These are phyloP conservation scores for Idaea dimidiata DNA, from an alignment of 2,888 invertebrate genomes.

Conservation along the genomic window DNA sequence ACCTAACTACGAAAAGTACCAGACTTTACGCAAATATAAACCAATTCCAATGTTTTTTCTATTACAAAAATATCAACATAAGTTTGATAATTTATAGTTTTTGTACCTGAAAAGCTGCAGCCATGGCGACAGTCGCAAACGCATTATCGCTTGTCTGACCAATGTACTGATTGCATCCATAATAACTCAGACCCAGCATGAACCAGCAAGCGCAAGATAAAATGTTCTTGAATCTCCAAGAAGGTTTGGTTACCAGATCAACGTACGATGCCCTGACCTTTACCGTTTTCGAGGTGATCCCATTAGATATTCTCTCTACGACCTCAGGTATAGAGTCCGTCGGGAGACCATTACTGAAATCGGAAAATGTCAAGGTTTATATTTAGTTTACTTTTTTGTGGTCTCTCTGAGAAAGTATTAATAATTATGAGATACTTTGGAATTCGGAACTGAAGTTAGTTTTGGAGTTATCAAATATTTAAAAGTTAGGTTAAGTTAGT, in stretches of 20 bases:
- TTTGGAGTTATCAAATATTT: background rate
- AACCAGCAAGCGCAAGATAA: slow-evolving; percentile 86
- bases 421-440: background rate
- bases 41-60: too few relatives aligned
- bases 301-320: slow-evolving; percentile 37
- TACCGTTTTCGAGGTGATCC: slow-evolving; percentile 38
- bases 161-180: slow-evolving; percentile 89
- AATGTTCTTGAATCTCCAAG: slow-evolving; percentile 82
- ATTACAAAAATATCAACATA: background rate
- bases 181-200: slow-evolving; percentile 88
- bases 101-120: slow-evolving; percentile 58
- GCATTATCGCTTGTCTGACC: slow-evolving; percentile 88
- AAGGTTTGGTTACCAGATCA: slow-evolving; percentile 82
- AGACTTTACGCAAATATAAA: too few relatives aligned
- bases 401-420: background rate
- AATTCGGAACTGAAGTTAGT: background rate
- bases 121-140: slow-evolving; percentile 86
- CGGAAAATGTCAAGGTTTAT: background rate
- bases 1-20: background rate
- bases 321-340: slow-evolving; percentile 53
- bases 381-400: background rate
- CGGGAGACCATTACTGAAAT: slow-evolving; percentile 62
- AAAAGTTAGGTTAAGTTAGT: slow-evolving; percentile 12
- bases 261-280: slow-evolving; percentile 68
- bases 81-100: too few relatives aligned